phyloP scores from a whole-genome alignment of 2,888 invertebrate species.

The Pseudeuparius sepicola region DNA sequence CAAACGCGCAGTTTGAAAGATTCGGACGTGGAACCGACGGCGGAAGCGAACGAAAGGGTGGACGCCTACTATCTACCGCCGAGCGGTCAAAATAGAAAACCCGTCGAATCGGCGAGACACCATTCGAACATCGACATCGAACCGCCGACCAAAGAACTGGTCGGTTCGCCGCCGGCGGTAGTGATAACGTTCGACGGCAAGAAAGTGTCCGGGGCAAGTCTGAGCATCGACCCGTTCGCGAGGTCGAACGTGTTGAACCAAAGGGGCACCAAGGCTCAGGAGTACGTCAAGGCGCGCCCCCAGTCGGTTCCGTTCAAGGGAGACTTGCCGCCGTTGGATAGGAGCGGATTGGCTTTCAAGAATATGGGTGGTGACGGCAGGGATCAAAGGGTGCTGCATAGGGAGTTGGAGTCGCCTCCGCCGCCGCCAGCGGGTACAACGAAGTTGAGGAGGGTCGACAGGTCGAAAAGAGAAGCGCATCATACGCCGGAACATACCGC shows the following conservation, averaged over 20 bases:
- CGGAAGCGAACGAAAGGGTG: constrained; percentile 60
- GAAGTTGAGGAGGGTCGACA: constrained; percentile 32
- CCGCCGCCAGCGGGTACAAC: constrained; percentile 32
- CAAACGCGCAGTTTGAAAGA: constrained; percentile 20
- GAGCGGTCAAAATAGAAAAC: constrained; percentile 40
- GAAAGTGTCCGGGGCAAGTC: constrained; percentile 56
- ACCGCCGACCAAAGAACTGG: constrained; percentile 24
- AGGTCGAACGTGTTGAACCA: constrained; percentile 26
- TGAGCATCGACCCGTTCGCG: constrained; percentile 38
- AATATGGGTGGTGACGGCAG: constrained; percentile 19
- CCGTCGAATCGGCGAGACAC: constrained; percentile 23
- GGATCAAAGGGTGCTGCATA: constrained; percentile 26
- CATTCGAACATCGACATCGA: constrained; percentile 41
- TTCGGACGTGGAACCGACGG: constrained; percentile 42
- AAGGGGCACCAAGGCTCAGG: constrained; percentile 45
- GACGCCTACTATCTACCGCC: constrained; percentile 70
- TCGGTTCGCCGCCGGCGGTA: constrained; percentile 41
- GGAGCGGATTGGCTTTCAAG: constrained; percentile 35
- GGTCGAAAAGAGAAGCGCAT: constrained; percentile 33
- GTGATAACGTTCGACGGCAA: constrained; percentile 70
- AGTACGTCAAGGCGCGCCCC: constrained; percentile 52
- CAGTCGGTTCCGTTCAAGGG: constrained; percentile 68
- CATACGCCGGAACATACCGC: constrained; percentile 32
- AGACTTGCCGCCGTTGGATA: constrained; percentile 55
- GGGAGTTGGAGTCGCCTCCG: constrained; percentile 33